These are phyloP conservation scores for Astreopora myriophthalma DNA, from an alignment of 64 coral and sea anemone species.

Conservation along the genomic window DNA sequence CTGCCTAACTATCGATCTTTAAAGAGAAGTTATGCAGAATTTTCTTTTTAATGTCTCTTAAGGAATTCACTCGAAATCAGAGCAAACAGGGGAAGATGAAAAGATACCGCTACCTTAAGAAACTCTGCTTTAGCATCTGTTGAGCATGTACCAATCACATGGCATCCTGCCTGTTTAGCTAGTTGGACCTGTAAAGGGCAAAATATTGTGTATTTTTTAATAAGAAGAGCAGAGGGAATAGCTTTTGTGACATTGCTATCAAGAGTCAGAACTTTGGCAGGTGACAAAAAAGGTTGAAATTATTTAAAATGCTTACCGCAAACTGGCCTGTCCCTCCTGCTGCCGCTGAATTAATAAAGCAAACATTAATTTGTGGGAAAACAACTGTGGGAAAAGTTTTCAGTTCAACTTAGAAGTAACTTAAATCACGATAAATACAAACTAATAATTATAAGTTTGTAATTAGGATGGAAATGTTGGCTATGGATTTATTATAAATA, in stretches of 20 bases:
- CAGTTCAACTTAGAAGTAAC: too few species aligned
- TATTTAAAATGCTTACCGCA: conserved; percentile 63
- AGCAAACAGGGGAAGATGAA: not conserved
- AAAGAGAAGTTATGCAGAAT: too few species aligned
- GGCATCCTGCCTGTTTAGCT: conserved; percentile 83
- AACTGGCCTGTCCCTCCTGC: conserved; percentile 94
- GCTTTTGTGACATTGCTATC: not conserved
- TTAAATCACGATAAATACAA: not conserved
- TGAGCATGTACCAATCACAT: conserved; percentile 91
- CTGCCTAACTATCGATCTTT: too few species aligned
- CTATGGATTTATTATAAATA: too few species aligned
- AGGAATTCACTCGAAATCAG: not conserved
- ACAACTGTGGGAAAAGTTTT: not conserved
- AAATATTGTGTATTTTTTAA: not conserved
- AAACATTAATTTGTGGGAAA: not conserved
- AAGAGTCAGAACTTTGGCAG: not conserved
- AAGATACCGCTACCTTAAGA: conserved; percentile 30
- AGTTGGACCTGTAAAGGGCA: conserved; percentile 65
- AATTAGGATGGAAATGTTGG: too few species aligned
- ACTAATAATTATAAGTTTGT: too few species aligned
- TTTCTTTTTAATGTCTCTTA: not conserved
- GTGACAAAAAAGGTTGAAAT: not conserved
- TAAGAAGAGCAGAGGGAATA: too few species aligned
- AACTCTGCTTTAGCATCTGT: conserved; percentile 71
- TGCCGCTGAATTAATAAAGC: conserved; percentile 49